phyloP scores from a whole-genome alignment of 2,113 vertebrate genomes.

The Recurvirostra avosetta region DNA sequence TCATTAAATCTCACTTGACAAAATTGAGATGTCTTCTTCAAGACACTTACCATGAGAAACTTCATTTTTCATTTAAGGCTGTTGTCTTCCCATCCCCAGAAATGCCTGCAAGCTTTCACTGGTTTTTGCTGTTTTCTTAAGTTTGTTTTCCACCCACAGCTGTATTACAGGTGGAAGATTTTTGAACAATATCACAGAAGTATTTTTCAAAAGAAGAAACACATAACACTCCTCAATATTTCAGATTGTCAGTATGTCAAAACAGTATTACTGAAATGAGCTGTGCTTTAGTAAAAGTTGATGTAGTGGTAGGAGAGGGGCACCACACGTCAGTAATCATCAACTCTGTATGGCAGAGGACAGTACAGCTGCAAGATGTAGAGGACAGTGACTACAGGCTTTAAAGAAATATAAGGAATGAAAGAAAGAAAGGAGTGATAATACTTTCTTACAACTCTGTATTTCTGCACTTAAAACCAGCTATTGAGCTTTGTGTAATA shows the following conservation, averaged over 20 bases:
- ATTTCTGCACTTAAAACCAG: neutral
- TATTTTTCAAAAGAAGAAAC: neutral
- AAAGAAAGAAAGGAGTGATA: neutral
- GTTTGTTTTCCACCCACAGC: neutral
- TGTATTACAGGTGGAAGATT: neutral
- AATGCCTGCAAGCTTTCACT: neutral
- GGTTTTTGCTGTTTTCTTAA: neutral
- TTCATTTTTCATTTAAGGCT: neutral
- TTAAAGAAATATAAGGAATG: neutral
- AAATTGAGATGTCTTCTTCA: neutral
- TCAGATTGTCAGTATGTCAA: neutral
- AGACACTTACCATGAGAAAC: neutral
- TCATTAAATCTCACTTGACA: neutral
- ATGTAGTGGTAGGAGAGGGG: neutral
- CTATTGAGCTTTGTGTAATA: neutral
- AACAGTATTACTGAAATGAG: neutral
- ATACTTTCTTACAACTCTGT: neutral
- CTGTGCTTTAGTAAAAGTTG: neutral
- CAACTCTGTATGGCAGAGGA: neutral
- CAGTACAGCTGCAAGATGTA: neutral
- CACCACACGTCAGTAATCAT: rapidly evolving
- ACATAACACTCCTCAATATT: neutral
- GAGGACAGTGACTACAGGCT: neutral
- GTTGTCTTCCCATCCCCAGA: neutral
- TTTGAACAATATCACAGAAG: neutral